Conservation (phyloP, 2,797 vertebrate genomes). For the Melanotaenia trifasciata region DNA sequence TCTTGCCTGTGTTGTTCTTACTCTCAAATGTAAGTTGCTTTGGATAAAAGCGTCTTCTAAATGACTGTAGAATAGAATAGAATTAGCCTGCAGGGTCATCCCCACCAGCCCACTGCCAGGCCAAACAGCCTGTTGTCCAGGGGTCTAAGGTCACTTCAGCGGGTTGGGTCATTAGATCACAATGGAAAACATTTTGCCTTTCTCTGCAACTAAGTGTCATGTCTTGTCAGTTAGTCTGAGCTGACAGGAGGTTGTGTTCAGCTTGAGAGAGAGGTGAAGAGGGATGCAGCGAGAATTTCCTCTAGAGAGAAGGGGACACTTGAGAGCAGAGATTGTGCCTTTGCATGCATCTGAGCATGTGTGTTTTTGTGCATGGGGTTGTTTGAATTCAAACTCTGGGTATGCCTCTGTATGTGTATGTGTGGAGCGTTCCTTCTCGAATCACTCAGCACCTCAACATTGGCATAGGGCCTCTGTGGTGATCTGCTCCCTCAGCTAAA, state of each 20-base stretch:
- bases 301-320: constrained; percentile 34
- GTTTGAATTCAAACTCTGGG: constrained; percentile 43
- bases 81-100: constrained; percentile 46
- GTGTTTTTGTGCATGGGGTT: constrained; percentile 31
- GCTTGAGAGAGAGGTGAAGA: constrained; percentile 31
- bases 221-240: constrained; percentile 51
- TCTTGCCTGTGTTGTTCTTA: too few relatives aligned
- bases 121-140: constrained; percentile 56
- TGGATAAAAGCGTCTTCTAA: too few relatives aligned
- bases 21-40: too few relatives aligned
- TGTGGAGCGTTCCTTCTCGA: constrained; percentile 23
- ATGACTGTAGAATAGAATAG: too few relatives aligned
- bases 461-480: constrained; percentile 58
- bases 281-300: constrained; percentile 35
- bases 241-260: constrained; percentile 43
- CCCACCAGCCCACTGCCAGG: constrained; percentile 57
- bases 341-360: not conserved
- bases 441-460: constrained; percentile 75
- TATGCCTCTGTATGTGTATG: constrained; percentile 26
- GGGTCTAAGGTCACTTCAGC: constrained; percentile 63
- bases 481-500: constrained; percentile 70
- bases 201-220: constrained; percentile 43
- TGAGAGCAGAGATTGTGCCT: constrained; percentile 9
- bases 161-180: constrained; percentile 60
- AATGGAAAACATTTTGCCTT: constrained; percentile 49